Evolutionary conservation across 64 coral and sea anemone genomes (phyloP).

Genomic region (Dendronephthya gigantea): DNA sequence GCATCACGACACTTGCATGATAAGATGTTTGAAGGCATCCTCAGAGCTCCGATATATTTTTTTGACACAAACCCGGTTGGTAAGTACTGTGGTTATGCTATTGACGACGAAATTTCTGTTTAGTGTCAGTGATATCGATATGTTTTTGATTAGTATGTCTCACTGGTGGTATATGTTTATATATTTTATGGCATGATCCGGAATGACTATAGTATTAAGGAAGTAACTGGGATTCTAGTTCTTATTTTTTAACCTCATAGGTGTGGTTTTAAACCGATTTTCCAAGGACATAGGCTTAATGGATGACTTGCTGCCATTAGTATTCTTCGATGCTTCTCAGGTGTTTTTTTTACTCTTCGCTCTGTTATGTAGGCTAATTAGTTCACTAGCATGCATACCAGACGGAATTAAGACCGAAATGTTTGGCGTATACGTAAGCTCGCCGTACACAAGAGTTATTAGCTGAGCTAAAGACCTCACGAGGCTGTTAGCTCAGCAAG

Average conservation of each 20-base stretch:
- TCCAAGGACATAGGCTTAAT: neutral
- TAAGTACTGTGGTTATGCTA: slow-evolving; percentile 32
- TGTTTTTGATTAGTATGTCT: too few relatives aligned
- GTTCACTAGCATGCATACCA: too few relatives aligned
- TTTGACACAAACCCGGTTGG: slow-evolving; percentile 95
- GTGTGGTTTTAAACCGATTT: neutral
- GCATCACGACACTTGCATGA: slow-evolving; percentile 77
- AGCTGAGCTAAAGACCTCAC: too few relatives aligned
- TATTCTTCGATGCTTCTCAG: neutral
- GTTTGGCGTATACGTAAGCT: too few relatives aligned
- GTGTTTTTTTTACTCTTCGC: neutral
- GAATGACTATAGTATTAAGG: too few relatives aligned
- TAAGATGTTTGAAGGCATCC: slow-evolving; percentile 65
- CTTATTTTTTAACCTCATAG: neutral
- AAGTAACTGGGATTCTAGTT: neutral
- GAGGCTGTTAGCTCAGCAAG: too few relatives aligned
- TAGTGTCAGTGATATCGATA: neutral
- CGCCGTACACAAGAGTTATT: too few relatives aligned
- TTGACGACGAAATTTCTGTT: neutral
- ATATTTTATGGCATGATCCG: too few relatives aligned
- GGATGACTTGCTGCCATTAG: slow-evolving; percentile 3
- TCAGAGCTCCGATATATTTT: slow-evolving; percentile 82
- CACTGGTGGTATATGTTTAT: too few relatives aligned
- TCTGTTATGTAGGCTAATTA: too few relatives aligned
- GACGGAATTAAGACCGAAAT: too few relatives aligned